phyloP scores from a whole-genome alignment of 2,888 invertebrate genomes.

The Drosophila kanekoi region DNA sequence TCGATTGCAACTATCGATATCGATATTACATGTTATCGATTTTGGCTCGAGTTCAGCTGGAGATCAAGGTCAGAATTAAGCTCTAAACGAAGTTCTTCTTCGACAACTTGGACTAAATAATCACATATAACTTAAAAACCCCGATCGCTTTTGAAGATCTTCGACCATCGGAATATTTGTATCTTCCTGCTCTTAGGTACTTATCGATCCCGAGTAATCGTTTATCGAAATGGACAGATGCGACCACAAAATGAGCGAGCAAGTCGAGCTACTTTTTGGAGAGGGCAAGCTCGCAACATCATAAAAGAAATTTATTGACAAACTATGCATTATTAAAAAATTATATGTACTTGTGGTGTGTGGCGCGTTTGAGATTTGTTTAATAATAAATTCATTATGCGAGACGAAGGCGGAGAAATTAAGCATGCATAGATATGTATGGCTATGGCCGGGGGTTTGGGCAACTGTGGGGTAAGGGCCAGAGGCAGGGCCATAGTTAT shows the following conservation, averaged over 20 bases:
- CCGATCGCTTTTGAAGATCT: too few relatives aligned
- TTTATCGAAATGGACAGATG: neutral
- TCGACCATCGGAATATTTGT: too few relatives aligned
- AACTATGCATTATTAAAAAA: constrained; percentile 82
- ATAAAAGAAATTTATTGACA: constrained; percentile 81
- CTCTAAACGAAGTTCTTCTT: too few relatives aligned
- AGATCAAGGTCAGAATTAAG: too few relatives aligned
- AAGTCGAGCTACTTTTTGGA: constrained; percentile 10
- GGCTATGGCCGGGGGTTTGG: constrained; percentile 9
- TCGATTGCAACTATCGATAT: too few relatives aligned
- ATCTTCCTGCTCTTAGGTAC: too few relatives aligned
- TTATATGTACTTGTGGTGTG: constrained; percentile 77
- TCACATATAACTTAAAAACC: too few relatives aligned
- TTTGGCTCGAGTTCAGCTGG: too few relatives aligned
- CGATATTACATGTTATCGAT: too few relatives aligned
- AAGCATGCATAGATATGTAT: constrained; percentile 72
- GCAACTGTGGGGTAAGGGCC: constrained; percentile 1
- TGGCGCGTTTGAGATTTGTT: constrained; percentile 74
- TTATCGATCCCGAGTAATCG: neutral
- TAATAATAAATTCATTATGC: constrained; percentile 78
- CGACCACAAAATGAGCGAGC: constrained; percentile 18
- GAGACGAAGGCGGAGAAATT: constrained; percentile 70
- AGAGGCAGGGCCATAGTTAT: constrained; percentile 13
- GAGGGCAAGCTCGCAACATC: constrained; percentile 25
- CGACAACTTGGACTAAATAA: too few relatives aligned